Conservation (phyloP, 2,113 vertebrate species). For the Psammodynastes pulverulentus region DNA sequence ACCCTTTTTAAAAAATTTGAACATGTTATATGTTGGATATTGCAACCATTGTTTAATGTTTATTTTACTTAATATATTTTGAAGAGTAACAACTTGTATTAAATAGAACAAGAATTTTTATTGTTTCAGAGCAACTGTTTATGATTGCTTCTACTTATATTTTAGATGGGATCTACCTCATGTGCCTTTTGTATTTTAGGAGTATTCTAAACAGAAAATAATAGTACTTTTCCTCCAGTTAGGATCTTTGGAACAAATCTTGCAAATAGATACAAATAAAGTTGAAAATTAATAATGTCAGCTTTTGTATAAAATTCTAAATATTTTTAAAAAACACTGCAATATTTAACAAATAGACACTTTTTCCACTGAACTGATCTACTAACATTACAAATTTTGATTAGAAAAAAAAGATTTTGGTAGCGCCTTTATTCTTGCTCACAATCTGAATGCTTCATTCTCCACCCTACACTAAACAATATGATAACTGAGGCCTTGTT, state of each 20-base stretch:
- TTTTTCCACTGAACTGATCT: not conserved
- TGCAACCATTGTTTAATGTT: too few species aligned
- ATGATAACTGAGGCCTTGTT: constrained; percentile 62
- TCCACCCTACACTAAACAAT: constrained; percentile 50
- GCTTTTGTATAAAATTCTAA: not conserved
- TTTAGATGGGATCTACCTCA: not conserved
- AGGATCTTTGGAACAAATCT: not conserved
- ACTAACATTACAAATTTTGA: not conserved
- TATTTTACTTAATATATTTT: not conserved
- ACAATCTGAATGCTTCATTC: constrained; percentile 35
- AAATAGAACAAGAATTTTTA: not conserved
- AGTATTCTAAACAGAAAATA: not conserved
- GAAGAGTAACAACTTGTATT: not conserved
- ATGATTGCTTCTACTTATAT: not conserved
- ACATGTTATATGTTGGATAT: not conserved
- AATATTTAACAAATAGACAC: not conserved
- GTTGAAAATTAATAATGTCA: not conserved
- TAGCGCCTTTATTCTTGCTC: constrained; percentile 18
- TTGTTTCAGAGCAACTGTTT: not conserved
- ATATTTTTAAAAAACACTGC: not conserved
- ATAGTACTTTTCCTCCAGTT: not conserved
- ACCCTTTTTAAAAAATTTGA: not conserved
- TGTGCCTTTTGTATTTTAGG: not conserved
- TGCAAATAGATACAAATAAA: not conserved
- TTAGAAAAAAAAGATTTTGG: not conserved